A percentile compares a stretch with the other conserved stretches of the same genome.
Evolutionary conservation across 2,888 invertebrate species (phyloP).

Genomic region (Flexamia atlantica): DNA sequence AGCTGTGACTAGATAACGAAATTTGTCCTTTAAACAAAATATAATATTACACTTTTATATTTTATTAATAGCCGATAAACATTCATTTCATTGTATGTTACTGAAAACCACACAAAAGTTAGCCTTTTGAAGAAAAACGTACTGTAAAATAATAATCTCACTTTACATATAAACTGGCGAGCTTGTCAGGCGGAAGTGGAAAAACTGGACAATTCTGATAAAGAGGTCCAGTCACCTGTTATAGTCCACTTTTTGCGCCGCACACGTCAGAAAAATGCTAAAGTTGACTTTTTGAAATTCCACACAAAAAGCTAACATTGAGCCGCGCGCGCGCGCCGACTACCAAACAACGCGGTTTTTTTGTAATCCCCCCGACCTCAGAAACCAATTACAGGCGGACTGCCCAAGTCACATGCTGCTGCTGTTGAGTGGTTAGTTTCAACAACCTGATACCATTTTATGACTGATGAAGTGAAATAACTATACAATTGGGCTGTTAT

Average conservation of each 20-base stretch:
- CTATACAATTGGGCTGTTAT: too few relatives aligned
- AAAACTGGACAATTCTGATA: slow-evolving; percentile 38
- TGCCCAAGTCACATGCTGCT: neutral
- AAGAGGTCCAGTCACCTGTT: slow-evolving; percentile 39
- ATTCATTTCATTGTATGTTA: too few relatives aligned
- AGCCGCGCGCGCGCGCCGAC: slow-evolving; percentile 6
- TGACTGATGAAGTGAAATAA: too few relatives aligned
- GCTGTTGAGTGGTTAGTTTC: neutral
- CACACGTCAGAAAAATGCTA: slow-evolving; percentile 31
- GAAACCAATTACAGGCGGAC: neutral
- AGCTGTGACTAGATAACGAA: too few relatives aligned
- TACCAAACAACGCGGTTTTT: slow-evolving; percentile 19
- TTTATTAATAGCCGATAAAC: too few relatives aligned
- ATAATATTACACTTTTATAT: too few relatives aligned
- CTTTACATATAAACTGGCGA: slow-evolving; percentile 23
- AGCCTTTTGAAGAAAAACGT: too few relatives aligned
- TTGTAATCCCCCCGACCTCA: neutral
- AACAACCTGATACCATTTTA: too few relatives aligned
- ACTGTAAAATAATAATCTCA: neutral
- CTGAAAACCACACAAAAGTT: too few relatives aligned
- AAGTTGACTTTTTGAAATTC: slow-evolving; percentile 29
- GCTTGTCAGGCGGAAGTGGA: slow-evolving; percentile 20
- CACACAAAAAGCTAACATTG: slow-evolving; percentile 14
- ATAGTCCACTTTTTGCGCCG: slow-evolving; percentile 10
- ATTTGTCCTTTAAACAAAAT: too few relatives aligned